Conservation (phyloP, 1,140 invertebrate species). For the Drosophila triauraria region DNA sequence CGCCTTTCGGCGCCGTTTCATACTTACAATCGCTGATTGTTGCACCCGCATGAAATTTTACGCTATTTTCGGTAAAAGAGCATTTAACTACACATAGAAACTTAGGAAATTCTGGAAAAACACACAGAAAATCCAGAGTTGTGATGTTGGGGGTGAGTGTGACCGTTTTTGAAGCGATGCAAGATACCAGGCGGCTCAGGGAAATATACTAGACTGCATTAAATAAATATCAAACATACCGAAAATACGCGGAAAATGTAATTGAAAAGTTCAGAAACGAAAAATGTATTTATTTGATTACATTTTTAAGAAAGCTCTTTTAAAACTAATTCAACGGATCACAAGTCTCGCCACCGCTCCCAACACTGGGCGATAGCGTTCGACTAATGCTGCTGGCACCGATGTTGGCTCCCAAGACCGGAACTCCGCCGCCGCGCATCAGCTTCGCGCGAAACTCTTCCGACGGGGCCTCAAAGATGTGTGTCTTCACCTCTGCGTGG, state of each 20-base stretch:
- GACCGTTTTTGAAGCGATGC: background rate
- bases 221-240: too few species aligned
- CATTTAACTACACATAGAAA: conserved; percentile 1
- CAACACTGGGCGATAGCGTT: conserved; percentile 57
- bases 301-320: background rate
- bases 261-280: background rate
- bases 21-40: conserved; percentile 19
- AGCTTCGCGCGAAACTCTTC: conserved; percentile 96
- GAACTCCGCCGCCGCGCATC: conserved; percentile 93
- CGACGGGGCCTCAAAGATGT: conserved; percentile 89
- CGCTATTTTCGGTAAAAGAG: conserved; percentile 6
- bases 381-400: conserved; percentile 45
- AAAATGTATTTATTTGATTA: background rate
- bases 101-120: conserved; percentile 28
- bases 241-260: background rate
- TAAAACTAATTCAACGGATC: background rate
- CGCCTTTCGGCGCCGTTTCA: background rate
- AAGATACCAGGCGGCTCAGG: background rate
- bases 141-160: conserved; percentile 17
- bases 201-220: conserved; percentile 3
- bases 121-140: conserved; percentile 39
- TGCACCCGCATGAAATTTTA: conserved; percentile 11
- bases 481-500: conserved; percentile 87
- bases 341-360: conserved; percentile 6
- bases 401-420: conserved; percentile 64